phyloP scores from a whole-genome alignment of 1,140 invertebrate genomes.

The Lysiphlebus fabarum region DNA sequence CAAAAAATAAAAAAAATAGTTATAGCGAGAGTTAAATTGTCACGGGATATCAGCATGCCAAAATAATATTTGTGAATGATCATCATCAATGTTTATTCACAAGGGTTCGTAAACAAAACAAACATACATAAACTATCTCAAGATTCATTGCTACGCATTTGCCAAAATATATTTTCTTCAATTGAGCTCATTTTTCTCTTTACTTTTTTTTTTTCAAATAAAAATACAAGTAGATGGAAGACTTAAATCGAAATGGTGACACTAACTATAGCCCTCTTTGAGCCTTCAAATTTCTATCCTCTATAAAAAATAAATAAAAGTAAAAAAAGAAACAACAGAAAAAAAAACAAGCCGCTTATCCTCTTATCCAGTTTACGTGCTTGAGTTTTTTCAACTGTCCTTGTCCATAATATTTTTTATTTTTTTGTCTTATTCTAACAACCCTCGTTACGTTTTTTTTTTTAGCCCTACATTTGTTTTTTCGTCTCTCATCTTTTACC shows the following conservation, averaged over 20 bases:
- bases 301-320: background rate
- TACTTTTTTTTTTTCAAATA: too few relatives aligned
- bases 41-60: background rate
- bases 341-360: slow-evolving; percentile 19
- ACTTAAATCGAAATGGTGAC: too few relatives aligned
- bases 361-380: slow-evolving; percentile 29
- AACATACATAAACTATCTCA: too few relatives aligned
- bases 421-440: slow-evolving; percentile 10
- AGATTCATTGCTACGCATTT: too few relatives aligned
- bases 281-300: too few relatives aligned
- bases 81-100: slow-evolving; percentile 11
- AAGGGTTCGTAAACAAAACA: background rate
- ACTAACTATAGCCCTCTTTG: too few relatives aligned
- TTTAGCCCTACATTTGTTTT: slow-evolving; percentile 3
- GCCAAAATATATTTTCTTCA: too few relatives aligned
- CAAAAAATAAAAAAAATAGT: too few relatives aligned
- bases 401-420: slow-evolving; percentile 23
- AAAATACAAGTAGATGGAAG: too few relatives aligned
- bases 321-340: slow-evolving; percentile 1
- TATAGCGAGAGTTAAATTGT: background rate
- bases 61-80: slow-evolving; percentile 4
- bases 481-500: slow-evolving; percentile 6
- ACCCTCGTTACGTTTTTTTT: slow-evolving; percentile 16
- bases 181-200: too few relatives aligned
- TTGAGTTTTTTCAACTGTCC: slow-evolving; percentile 20